Percentiles rank a stretch among this genome's conserved stretches.
phyloP scores from a whole-genome alignment of 2,888 invertebrate species.

The Myathropa florea region DNA sequence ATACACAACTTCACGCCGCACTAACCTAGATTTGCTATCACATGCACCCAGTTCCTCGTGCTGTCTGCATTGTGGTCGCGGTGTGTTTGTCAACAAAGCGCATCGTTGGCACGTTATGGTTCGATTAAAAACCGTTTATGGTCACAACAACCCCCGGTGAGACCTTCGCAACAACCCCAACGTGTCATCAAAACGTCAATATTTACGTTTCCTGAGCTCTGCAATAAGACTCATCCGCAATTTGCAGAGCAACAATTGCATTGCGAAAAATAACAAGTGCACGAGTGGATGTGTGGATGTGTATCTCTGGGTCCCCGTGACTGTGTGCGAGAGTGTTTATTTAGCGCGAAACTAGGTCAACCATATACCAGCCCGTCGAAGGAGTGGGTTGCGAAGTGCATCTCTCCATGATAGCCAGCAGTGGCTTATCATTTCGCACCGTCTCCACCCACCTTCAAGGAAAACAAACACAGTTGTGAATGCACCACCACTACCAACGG shows the following conservation, averaged over 20 bases:
- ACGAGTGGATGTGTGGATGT: background rate
- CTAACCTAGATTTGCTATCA: constrained; percentile 55
- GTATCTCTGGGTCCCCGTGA: background rate
- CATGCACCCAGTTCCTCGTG: constrained; percentile 16
- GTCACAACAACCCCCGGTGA: background rate
- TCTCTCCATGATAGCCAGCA: constrained; percentile 41
- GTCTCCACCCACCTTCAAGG: constrained; percentile 37
- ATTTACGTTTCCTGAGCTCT: constrained; percentile 51
- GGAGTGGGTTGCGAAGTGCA: constrained; percentile 17
- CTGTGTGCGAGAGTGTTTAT: constrained; percentile 29
- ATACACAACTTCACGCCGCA: constrained; percentile 42
- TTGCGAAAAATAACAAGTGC: constrained; percentile 51
- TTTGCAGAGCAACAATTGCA: constrained; percentile 54
- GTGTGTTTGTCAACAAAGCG: background rate
- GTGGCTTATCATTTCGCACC: constrained; percentile 51
- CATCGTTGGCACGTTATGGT: background rate
- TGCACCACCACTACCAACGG: constrained; percentile 7
- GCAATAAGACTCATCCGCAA: constrained; percentile 36
- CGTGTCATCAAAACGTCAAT: constrained; percentile 40
- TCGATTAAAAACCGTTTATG: background rate
- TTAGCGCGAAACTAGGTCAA: constrained; percentile 58
- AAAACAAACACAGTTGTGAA: constrained; percentile 41
- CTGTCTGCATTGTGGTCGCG: background rate
- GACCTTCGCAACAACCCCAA: constrained; percentile 26
- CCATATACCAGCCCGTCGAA: constrained; percentile 16